These are phyloP conservation scores for Cossypha polioptera DNA, from an alignment of 2,797 vertebrate genomes.

Conservation along the genomic window DNA sequence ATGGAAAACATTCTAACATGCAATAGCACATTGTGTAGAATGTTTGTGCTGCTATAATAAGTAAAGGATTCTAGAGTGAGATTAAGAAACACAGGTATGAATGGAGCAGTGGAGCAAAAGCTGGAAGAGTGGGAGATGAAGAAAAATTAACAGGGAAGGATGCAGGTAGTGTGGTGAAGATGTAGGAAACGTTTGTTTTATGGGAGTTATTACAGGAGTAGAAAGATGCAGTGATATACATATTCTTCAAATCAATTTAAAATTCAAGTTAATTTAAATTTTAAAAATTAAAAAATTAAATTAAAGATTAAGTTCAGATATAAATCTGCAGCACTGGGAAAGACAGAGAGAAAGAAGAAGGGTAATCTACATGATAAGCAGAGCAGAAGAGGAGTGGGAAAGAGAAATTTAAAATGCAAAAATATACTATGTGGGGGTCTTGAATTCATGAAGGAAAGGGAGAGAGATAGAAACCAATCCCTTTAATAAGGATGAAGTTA, in stretches of 20 bases:
- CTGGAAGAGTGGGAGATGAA: not conserved
- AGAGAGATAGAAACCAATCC: not conserved
- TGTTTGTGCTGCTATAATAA: not conserved
- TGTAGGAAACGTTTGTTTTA: not conserved
- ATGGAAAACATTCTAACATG: not conserved
- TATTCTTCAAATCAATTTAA: not conserved
- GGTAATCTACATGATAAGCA: not conserved
- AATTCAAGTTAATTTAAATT: not conserved
- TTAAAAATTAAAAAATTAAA: not conserved
- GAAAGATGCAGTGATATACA: not conserved
- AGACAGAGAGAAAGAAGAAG: not conserved
- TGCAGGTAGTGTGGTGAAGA: not conserved
- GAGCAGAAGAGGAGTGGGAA: not conserved
- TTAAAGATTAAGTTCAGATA: not conserved
- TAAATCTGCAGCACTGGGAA: not conserved
- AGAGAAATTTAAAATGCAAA: not conserved
- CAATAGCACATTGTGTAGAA: not conserved
- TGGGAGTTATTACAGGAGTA: not conserved
- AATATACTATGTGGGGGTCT: not conserved
- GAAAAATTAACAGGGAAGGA: not conserved
- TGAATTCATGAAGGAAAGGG: not conserved
- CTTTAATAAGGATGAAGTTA: slow-evolving; percentile 21
- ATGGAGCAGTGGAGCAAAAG: not conserved
- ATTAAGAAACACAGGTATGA: not conserved
- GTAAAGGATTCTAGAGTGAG: not conserved